Evolutionary conservation across 2,797 vertebrate species (phyloP).

Genomic region (Pristis pectinata): DNA sequence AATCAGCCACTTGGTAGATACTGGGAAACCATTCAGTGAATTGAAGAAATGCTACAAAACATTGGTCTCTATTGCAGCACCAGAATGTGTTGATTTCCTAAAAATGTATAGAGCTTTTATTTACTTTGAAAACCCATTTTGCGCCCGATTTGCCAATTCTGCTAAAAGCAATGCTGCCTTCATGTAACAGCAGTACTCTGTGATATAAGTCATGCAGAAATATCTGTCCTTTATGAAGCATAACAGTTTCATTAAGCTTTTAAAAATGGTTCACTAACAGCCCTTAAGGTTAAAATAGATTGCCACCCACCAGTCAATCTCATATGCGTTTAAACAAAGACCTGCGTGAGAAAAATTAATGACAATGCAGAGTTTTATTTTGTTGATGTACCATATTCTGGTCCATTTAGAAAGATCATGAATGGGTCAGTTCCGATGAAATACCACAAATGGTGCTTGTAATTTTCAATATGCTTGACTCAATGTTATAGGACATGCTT

Average conservation of each 20-base stretch:
- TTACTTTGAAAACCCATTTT: conserved; percentile 14
- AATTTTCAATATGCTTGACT: not conserved
- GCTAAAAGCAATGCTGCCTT: conserved; percentile 11
- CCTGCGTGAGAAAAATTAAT: not conserved
- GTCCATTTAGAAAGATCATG: not conserved
- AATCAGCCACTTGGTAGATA: not conserved
- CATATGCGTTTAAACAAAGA: not conserved
- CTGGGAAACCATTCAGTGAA: not conserved
- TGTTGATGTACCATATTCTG: not conserved
- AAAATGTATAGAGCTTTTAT: not conserved
- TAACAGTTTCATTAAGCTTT: not conserved
- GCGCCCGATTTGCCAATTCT: not conserved
- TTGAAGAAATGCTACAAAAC: not conserved
- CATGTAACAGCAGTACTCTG: not conserved
- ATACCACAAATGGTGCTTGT: not conserved
- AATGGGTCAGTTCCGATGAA: not conserved
- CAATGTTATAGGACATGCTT: not conserved
- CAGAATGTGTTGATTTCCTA: not conserved
- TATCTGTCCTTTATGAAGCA: not conserved
- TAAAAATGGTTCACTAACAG: not conserved
- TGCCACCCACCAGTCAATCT: not conserved
- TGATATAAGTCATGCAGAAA: not conserved
- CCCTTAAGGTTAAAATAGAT: not conserved
- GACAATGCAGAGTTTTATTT: not conserved
- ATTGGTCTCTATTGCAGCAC: not conserved